phyloP scores from a whole-genome alignment of 2,113 vertebrate species.

The Tor tambroides region DNA sequence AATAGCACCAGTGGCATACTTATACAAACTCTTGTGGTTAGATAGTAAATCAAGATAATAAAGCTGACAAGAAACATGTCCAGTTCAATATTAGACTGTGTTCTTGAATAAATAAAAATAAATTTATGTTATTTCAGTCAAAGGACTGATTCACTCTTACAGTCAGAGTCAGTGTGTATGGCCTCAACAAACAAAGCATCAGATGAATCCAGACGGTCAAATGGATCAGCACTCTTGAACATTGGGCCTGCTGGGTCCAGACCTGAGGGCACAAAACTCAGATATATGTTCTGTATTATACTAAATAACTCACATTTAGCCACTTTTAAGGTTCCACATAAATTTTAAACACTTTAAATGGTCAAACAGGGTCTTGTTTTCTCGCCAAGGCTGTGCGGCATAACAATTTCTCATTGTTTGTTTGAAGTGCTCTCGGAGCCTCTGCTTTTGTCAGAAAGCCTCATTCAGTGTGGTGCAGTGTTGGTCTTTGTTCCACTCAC shows the following conservation, averaged over 20 bases:
- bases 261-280: constrained; percentile 68
- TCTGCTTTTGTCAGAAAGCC: constrained; percentile 42
- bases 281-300: not conserved
- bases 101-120: not conserved
- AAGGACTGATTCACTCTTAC: constrained; percentile 74
- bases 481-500: constrained; percentile 14
- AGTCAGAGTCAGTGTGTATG: constrained; percentile 93
- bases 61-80: not conserved
- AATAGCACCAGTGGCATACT: not conserved
- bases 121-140: not conserved
- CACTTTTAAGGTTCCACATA: not conserved
- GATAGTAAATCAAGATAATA: not conserved
- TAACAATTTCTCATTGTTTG: constrained; percentile 39
- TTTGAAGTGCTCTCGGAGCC: constrained; percentile 36
- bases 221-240: constrained; percentile 84
- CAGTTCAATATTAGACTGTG: not conserved
- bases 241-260: constrained; percentile 92
- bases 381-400: not conserved
- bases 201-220: constrained; percentile 86
- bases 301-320: not conserved
- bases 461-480: constrained; percentile 48
- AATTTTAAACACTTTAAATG: not conserved
- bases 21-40: not conserved
- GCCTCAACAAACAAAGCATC: constrained; percentile 94
- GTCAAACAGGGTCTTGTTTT: not conserved